Evolutionary conservation across 2,888 invertebrate species (phyloP), one percentile per base, ranked within the genome.

Genomic region (Drosophila borealis): DNA sequence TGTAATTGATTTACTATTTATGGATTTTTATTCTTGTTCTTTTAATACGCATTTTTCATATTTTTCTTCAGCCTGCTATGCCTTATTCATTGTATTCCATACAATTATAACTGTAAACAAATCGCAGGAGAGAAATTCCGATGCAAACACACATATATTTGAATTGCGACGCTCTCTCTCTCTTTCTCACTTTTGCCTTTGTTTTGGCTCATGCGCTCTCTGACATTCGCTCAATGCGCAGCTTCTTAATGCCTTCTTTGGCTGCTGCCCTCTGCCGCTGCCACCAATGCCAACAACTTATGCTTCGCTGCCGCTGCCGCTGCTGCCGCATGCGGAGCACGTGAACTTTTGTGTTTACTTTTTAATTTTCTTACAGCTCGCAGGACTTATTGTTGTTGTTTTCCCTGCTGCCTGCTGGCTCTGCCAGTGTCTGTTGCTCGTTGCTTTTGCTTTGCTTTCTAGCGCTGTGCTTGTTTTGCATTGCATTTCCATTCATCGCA

Each of bases 341-440:
- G 84, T 84, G 84, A 88, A 83, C 78, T 88, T 86, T 86, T 88
- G 83, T 86, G 84, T 83, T 83, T 83, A 83, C 83, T 83, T 83
- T 83, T 83, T 83, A 80, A 83, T 83, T 83, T 86, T 80, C 82
- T 74, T 71, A 70, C 56, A 50, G 67, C 65, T 70, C 29, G 66
- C 67, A 70, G 46, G 66, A 39, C 68, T 62, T 61, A 50, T 64
- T 51, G 50, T 55, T 48, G 56, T 60, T 49, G 46, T 54, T 61
- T 54, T 73, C 73, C 66, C 39, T 66, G 44, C 48, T 44, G 37
- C 37, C 42, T 66, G 44, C 48, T 44, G 37, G 37, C 60, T 54
- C 59, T 62, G 74, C 60, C 53, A 50, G 67, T 65, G 63, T 59
- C 53, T 70, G 83, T 70, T 71, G 78, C 81, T 65, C 69, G 68